Base-by-base conservation (phyloP, 2,797 vertebrate species). In the Scleropages formosus region DNA sequence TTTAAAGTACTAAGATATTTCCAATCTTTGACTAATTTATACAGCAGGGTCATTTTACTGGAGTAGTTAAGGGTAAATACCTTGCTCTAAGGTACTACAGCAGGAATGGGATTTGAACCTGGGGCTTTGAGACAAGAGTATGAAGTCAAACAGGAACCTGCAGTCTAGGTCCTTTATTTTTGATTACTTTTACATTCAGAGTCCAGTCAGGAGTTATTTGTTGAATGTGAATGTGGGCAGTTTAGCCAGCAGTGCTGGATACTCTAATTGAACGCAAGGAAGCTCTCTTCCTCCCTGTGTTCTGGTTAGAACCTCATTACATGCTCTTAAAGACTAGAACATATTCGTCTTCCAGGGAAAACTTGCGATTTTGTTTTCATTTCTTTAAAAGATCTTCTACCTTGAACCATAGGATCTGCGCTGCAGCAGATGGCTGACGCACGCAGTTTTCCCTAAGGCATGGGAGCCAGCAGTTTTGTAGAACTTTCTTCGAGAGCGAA, bases 261-360 rank as follows among this genome's bases (percentile, higher is more conserved):
- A 61, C 51, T 64, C 10, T 22, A 67, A 49, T 22, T 68, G 27
- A 75, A 75, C 24, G 0, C 26, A 56, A 27, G 58, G 64, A 31
- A 75, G 27, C 64, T 51, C 18, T 44, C 12, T 13, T 47, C 24
- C 69, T n/a, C 16, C 31, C 39, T n/a, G 18, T 13, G 6, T 31
- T 73, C 53, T 63, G 61, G 39, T 72, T 67, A 67, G 63, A 73
- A 22, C 16, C 76, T 67, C 10, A 53, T 73, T 68, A 61, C n/a
- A 7, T 20, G 51, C 18, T 73, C 15, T 51, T 64, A 72, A 72
- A 47, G 27, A 77, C 60, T 6, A 20, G 60, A 44, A 12, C 26
- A 20, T 72, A 51, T 73, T 60, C 26, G 27, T 61, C 77, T 18
- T 58, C n/a, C 18, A 47, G 63, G 77, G 56, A 47, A 70, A 27